Evolutionary conservation across 2,113 vertebrate genomes (phyloP).

Genomic region (Girardinichthys multiradiatus): DNA sequence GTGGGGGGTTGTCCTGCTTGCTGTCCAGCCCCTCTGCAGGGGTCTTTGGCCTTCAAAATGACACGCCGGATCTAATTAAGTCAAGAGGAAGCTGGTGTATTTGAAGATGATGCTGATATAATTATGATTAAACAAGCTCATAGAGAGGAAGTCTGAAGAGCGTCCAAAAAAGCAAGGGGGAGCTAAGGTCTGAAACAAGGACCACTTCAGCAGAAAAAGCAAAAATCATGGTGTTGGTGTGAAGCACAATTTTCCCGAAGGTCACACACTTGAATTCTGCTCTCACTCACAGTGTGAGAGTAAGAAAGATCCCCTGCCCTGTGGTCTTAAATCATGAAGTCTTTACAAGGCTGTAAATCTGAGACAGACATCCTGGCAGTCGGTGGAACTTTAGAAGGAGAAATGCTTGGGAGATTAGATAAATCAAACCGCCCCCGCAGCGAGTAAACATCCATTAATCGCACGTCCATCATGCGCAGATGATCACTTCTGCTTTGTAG

Average conservation of each 20-base stretch:
- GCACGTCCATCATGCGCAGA: constrained; percentile 62
- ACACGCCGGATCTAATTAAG: constrained; percentile 51
- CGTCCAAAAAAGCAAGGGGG: constrained; percentile 23
- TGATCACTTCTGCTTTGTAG: constrained; percentile 52
- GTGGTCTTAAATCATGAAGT: constrained; percentile 75
- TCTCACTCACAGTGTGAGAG: constrained; percentile 19
- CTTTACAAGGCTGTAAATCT: constrained; percentile 78
- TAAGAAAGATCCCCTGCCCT: constrained; percentile 10
- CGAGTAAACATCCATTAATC: constrained; percentile 67
- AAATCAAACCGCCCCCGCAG: constrained; percentile 57
- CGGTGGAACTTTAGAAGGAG: constrained; percentile 61
- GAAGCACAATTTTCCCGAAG: constrained; percentile 22
- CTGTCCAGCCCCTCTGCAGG: constrained; percentile 62
- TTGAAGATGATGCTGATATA: constrained; percentile 50
- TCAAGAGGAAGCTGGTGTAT: constrained; percentile 40
- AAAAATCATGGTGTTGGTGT: background rate
- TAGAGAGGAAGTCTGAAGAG: constrained; percentile 10
- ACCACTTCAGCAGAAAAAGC: background rate
- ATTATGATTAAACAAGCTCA: constrained; percentile 34
- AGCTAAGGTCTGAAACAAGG: background rate
- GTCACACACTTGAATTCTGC: constrained; percentile 8
- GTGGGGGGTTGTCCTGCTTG: background rate
- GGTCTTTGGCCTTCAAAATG: constrained; percentile 48
- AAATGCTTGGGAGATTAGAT: constrained; percentile 62
- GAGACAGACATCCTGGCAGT: constrained; percentile 61